Conservation (phyloP, 2,888 invertebrate genomes). For the Thymelicus acteon region DNA sequence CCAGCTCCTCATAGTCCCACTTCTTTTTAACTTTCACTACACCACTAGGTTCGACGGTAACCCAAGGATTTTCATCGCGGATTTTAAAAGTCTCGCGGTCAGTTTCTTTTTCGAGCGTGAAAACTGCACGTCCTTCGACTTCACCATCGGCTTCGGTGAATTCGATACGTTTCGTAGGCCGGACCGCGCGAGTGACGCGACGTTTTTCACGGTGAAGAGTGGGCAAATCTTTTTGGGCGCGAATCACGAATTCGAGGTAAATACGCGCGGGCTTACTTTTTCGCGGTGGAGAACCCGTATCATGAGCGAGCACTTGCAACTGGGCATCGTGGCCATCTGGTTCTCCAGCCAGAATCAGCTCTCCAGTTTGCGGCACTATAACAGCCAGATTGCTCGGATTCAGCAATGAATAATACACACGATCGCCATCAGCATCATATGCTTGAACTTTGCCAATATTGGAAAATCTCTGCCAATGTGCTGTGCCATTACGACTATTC, state of each 20-base stretch:
- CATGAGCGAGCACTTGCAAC: slow-evolving; percentile 92
- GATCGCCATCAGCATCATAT: slow-evolving; percentile 95
- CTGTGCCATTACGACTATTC: slow-evolving; percentile 85
- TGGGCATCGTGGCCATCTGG: slow-evolving; percentile 88
- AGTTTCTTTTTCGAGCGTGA: slow-evolving; percentile 95
- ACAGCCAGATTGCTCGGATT: slow-evolving; percentile 93
- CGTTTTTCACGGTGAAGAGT: slow-evolving; percentile 89
- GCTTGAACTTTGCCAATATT: slow-evolving; percentile 94
- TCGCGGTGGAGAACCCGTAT: slow-evolving; percentile 90
- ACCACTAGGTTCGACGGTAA: slow-evolving; percentile 95
- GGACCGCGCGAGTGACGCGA: slow-evolving; percentile 94
- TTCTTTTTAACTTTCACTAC: slow-evolving; percentile 97
- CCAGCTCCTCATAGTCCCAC: slow-evolving; percentile 98
- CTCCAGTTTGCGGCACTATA: slow-evolving; percentile 96
- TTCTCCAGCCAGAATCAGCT: slow-evolving; percentile 92
- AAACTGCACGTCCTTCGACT: slow-evolving; percentile 94
- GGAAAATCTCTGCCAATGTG: slow-evolving; percentile 91
- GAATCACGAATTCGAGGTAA: slow-evolving; percentile 88
- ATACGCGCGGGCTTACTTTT: slow-evolving; percentile 90
- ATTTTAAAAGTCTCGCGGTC: slow-evolving; percentile 97
- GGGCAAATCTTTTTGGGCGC: slow-evolving; percentile 85
- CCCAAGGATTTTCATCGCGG: slow-evolving; percentile 97
- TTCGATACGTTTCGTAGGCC: slow-evolving; percentile 96
- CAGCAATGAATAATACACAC: slow-evolving; percentile 93
- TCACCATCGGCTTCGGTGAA: slow-evolving; percentile 96